Evolutionary conservation across 2,113 vertebrate genomes (phyloP).

Genomic region (Phyllopteryx taeniolatus): DNA sequence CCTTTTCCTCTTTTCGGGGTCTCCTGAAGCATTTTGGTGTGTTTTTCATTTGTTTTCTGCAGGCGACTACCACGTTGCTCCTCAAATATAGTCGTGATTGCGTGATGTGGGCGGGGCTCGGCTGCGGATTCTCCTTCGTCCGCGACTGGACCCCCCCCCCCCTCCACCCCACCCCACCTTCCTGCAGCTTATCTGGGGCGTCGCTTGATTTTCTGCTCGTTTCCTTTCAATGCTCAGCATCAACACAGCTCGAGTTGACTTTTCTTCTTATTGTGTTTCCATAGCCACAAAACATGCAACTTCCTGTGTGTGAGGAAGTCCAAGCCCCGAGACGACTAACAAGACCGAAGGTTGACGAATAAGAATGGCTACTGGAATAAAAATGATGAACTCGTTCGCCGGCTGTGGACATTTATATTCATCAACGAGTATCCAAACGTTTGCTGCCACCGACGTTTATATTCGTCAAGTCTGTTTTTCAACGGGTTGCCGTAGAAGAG

Average conservation of each 20-base stretch:
- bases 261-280: conserved; percentile 37
- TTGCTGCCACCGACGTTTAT: too few species aligned
- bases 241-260: conserved; percentile 44
- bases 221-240: conserved; percentile 52
- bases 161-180: conserved; percentile 13
- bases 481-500: too few species aligned
- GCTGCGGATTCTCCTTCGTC: neutral
- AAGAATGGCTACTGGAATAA: too few species aligned
- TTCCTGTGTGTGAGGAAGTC: conserved; percentile 38
- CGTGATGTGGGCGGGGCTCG: too few species aligned
- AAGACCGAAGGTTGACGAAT: neutral
- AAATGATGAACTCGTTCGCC: too few species aligned
- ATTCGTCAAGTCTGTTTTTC: too few species aligned
- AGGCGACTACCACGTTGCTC: too few species aligned
- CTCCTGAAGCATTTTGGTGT: too few species aligned
- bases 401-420: too few species aligned
- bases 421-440: neutral
- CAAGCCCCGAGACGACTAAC: neutral
- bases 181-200: conserved; percentile 45
- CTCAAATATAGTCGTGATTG: too few species aligned
- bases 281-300: conserved; percentile 47
- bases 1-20: too few species aligned
- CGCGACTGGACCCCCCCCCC: neutral
- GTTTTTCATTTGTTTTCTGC: too few species aligned
- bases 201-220: conserved; percentile 54